A percentile compares a stretch with the other conserved stretches of the same genome.
These are phyloP conservation scores for Germaria angustata DNA, from an alignment of 2,888 invertebrate genomes.

Conservation along the genomic window DNA sequence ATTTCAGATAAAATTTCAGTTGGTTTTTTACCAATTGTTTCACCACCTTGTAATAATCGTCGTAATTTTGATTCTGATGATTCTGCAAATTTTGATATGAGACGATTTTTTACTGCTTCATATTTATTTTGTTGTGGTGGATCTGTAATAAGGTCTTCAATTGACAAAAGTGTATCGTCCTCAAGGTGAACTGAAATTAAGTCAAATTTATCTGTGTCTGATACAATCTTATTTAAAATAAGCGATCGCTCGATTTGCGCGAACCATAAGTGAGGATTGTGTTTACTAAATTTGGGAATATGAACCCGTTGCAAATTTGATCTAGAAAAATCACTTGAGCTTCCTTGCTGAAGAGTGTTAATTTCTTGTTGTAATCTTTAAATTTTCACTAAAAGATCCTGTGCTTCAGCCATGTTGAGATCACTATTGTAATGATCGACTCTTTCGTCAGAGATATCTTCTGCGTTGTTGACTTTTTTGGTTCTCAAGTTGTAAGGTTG, in stretches of 20 bases:
- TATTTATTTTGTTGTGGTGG: conserved; percentile 24
- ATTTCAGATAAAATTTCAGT: too few relatives aligned
- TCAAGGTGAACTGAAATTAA: conserved; percentile 25
- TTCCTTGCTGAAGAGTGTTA: background rate
- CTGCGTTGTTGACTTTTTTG: too few relatives aligned
- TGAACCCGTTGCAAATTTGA: conserved; percentile 11
- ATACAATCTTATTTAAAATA: background rate
- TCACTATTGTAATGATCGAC: background rate
- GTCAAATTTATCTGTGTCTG: conserved; percentile 24
- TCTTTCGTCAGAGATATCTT: too few relatives aligned
- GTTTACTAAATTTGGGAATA: conserved; percentile 33
- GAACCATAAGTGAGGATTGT: conserved; percentile 39
- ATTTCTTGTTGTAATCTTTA: background rate
- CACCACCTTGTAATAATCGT: conserved; percentile 38
- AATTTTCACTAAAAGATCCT: background rate
- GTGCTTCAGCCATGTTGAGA: background rate
- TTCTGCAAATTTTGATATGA: conserved; percentile 19
- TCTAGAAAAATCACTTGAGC: background rate
- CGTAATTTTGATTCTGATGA: conserved; percentile 13
- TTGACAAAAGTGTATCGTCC: conserved; percentile 28
- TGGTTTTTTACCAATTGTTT: conserved; percentile 27
- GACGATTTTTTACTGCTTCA: background rate
- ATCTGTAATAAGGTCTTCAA: conserved; percentile 48
- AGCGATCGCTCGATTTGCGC: conserved; percentile 36
- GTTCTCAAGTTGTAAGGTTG: background rate